phyloP scores from a whole-genome alignment of 1,140 invertebrate species.

The Cyphomyrmex costatus region DNA sequence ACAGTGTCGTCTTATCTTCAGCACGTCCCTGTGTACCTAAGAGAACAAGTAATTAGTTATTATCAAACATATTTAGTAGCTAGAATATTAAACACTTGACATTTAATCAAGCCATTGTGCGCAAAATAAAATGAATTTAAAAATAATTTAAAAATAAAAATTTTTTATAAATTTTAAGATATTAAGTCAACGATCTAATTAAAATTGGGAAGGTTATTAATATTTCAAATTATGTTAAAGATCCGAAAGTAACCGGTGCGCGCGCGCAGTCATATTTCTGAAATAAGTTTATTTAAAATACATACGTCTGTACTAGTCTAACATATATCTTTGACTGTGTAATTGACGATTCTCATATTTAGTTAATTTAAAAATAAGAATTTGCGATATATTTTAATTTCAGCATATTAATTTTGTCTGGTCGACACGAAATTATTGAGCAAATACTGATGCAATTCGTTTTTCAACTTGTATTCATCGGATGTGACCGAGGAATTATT shows the following conservation, averaged over 20 bases:
- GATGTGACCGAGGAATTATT: neutral
- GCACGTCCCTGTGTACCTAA: neutral
- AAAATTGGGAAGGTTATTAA: too few species aligned
- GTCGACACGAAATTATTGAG: neutral
- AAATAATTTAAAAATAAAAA: neutral
- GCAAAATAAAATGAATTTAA: neutral
- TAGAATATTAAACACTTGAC: constrained; percentile 13
- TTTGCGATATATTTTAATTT: constrained; percentile 4
- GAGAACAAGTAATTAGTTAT: constrained; percentile 40
- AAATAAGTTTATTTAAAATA: too few species aligned
- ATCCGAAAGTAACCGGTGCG: too few species aligned
- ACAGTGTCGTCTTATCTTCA: constrained; percentile 42
- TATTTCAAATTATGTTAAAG: too few species aligned
- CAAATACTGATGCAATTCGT: neutral
- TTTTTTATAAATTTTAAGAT: too few species aligned
- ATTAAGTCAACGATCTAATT: too few species aligned
- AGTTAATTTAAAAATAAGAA: neutral
- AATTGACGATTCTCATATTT: too few species aligned
- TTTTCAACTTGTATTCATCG: neutral
- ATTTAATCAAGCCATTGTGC: neutral
- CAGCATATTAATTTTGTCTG: neutral
- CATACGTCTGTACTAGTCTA: too few species aligned
- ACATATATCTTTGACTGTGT: too few species aligned
- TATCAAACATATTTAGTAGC: constrained; percentile 23
- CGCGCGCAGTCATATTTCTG: too few species aligned